Percentiles rank a stretch among this genome's conserved stretches.
phyloP scores from a whole-genome alignment of 2,797 vertebrate species.

The Malacoctenus gilli region DNA sequence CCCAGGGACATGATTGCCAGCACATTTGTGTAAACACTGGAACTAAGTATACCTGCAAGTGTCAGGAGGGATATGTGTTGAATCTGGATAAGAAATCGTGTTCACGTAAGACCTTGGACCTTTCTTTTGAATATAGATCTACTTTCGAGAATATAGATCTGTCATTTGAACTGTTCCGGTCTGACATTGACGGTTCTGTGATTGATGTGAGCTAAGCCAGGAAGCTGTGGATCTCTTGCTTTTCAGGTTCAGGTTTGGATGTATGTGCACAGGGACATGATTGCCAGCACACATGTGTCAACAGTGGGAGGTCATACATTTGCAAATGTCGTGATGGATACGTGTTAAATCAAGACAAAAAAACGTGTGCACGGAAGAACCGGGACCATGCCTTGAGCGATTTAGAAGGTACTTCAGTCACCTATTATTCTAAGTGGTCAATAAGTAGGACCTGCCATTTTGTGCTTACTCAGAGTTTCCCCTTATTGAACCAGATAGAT shows the following conservation, averaged over 20 bases:
- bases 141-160: too few species aligned
- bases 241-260: constrained; percentile 59
- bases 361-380: constrained; percentile 78
- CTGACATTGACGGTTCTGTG: too few species aligned
- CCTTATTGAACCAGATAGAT: not conserved
- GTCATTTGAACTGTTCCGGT: too few species aligned
- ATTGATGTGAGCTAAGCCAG: too few species aligned
- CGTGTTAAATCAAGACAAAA: constrained; percentile 77
- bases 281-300: constrained; percentile 81
- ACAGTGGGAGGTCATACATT: constrained; percentile 55
- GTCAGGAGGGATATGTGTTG: constrained; percentile 75
- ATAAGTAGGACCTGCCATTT: too few species aligned
- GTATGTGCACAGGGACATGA: constrained; percentile 72
- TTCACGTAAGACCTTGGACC: constrained; percentile 68
- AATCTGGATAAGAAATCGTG: constrained; percentile 80
- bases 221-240: constrained; percentile 22
- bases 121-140: not conserved
- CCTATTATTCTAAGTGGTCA: too few species aligned
- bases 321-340: constrained; percentile 80
- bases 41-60: constrained; percentile 75
- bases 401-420: too few species aligned
- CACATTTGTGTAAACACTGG: constrained; percentile 74
- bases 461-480: too few species aligned
- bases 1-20: constrained; percentile 76
- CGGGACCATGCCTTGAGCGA: too few species aligned